These are phyloP conservation scores for Drosophila equinoxialis DNA, from an alignment of 1,140 invertebrate genomes.

Conservation along the genomic window DNA sequence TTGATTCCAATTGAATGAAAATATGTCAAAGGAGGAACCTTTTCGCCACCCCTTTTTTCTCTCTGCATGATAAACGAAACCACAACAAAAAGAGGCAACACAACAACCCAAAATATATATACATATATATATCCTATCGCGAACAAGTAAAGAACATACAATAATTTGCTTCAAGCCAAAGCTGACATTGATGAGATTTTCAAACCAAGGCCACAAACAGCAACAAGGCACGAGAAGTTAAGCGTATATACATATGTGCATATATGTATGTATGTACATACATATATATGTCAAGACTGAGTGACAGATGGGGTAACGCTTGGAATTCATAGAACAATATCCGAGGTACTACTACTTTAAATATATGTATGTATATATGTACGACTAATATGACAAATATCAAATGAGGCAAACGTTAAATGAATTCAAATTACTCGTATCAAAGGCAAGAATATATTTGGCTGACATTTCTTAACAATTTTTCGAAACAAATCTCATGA, in stretches of 20 bases:
- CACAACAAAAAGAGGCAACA: slow-evolving; percentile 41
- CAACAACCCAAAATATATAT: slow-evolving; percentile 16
- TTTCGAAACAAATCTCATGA: too few relatives aligned
- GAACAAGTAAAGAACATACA: slow-evolving; percentile 13
- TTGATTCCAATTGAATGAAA: slow-evolving; percentile 62
- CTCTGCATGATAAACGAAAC: slow-evolving; percentile 26
- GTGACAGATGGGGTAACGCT: slow-evolving; percentile 35
- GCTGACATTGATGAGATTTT: slow-evolving; percentile 74
- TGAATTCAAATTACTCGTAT: too few relatives aligned
- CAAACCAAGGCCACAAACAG: slow-evolving; percentile 21
- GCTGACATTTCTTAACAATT: too few relatives aligned
- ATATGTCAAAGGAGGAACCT: slow-evolving; percentile 53
- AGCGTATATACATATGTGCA: background rate
- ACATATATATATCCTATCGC: background rate
- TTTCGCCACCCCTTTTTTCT: slow-evolving; percentile 14
- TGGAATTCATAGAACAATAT: slow-evolving; percentile 19
- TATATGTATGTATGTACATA: background rate
- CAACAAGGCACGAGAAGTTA: background rate
- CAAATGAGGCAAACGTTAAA: too few relatives aligned
- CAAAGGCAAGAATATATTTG: too few relatives aligned
- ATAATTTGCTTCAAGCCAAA: slow-evolving; percentile 37
- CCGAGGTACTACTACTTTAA: background rate
- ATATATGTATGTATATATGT: too few relatives aligned
- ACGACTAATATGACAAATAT: too few relatives aligned
- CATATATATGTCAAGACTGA: slow-evolving; percentile 29